Percentiles rank a stretch among this genome's conserved stretches.
Evolutionary conservation across 2,113 vertebrate genomes (phyloP).

Genomic region (Brachypodius melanocephalos): DNA sequence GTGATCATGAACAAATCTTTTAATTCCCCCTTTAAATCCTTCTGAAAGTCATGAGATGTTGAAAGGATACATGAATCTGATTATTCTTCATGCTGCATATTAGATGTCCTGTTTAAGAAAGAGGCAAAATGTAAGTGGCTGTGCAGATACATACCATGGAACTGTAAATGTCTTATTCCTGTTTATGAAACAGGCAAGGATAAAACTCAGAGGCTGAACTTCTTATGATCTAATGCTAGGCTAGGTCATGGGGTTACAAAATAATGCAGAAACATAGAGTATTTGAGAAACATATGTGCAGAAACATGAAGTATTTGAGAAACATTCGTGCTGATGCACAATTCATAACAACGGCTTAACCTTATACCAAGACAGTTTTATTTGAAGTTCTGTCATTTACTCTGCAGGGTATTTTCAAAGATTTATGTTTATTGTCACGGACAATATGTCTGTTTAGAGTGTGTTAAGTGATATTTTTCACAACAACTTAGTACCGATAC

Average conservation of each 20-base stretch:
- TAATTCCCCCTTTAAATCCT: background rate
- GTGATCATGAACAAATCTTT: background rate
- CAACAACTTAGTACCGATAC: background rate
- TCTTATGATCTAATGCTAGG: slow-evolving; percentile 2
- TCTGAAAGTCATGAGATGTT: background rate
- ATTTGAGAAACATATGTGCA: slow-evolving; percentile 24
- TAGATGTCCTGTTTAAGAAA: background rate
- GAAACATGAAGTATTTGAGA: background rate
- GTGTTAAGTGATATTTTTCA: background rate
- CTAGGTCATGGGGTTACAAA: background rate
- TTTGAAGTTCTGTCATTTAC: background rate
- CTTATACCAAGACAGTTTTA: background rate
- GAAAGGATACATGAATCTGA: background rate
- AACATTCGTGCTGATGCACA: background rate
- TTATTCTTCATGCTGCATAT: background rate
- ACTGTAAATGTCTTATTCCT: background rate
- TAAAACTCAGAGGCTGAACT: background rate
- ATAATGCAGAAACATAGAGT: background rate
- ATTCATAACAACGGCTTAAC: background rate
- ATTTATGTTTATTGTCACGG: background rate
- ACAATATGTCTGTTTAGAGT: background rate
- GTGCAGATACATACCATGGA: background rate
- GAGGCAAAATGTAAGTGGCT: background rate
- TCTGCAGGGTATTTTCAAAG: background rate
- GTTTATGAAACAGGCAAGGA: background rate